A percentile compares a stretch with the other conserved stretches of the same genome.
phyloP scores from a whole-genome alignment of 1,140 invertebrate genomes.

The Aporrectodea caliginosa region DNA sequence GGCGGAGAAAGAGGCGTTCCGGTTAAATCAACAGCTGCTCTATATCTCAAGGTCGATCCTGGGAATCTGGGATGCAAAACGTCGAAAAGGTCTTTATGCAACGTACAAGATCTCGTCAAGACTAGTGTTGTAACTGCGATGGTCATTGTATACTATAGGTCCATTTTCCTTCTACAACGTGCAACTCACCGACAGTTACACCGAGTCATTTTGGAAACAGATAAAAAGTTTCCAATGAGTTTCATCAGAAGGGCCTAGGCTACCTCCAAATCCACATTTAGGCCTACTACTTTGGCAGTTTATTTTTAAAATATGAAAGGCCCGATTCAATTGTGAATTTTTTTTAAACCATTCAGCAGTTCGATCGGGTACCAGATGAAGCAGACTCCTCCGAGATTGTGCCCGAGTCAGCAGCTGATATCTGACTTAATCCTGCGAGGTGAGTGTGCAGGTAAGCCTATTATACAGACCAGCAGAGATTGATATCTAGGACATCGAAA shows the following conservation, averaged over 20 bases:
- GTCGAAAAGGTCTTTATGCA: constrained; percentile 25
- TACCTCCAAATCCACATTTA: neutral
- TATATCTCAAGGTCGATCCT: constrained; percentile 5
- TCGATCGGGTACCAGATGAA: too few species aligned
- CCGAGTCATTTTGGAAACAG: neutral
- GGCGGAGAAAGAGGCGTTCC: constrained; percentile 21
- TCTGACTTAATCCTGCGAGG: too few species aligned
- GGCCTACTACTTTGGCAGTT: neutral
- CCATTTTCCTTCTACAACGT: neutral
- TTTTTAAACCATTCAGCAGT: too few species aligned
- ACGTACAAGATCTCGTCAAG: constrained; percentile 13
- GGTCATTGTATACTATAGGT: too few species aligned
- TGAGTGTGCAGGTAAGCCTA: too few species aligned
- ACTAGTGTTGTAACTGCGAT: too few species aligned
- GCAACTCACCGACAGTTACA: neutral
- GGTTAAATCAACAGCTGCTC: constrained; percentile 14
- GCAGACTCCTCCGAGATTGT: too few species aligned
- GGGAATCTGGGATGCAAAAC: constrained; percentile 28
- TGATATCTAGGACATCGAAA: too few species aligned
- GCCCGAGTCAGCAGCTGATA: too few species aligned
- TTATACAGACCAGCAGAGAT: too few species aligned
- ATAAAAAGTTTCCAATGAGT: neutral
- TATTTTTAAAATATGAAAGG: too few species aligned
- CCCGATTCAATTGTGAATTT: too few species aligned
- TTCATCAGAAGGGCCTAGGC: neutral